Evolutionary conservation across 2,888 invertebrate species (phyloP).

Genomic region (Megastigmus dorsalis): DNA sequence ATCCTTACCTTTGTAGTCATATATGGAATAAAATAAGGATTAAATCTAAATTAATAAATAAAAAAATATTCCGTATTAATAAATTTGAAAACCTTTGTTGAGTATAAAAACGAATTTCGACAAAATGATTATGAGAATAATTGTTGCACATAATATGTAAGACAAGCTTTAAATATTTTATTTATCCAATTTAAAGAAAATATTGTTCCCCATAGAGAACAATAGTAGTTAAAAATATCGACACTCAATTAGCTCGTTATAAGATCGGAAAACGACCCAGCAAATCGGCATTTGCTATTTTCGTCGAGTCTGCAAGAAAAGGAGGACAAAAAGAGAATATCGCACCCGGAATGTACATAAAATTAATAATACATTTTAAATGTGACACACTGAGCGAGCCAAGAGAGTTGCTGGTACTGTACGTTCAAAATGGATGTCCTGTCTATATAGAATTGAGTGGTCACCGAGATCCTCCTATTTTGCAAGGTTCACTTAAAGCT

Average conservation of each 20-base stretch:
- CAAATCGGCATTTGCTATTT: conserved; percentile 42
- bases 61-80: too few species aligned
- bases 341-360: conserved; percentile 73
- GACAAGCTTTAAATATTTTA: too few species aligned
- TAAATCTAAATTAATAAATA: too few species aligned
- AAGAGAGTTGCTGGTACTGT: conserved; percentile 67
- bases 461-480: conserved; percentile 69
- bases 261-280: conserved; percentile 62
- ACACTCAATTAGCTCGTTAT: conserved; percentile 68
- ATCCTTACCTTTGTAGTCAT: too few species aligned
- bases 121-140: too few species aligned
- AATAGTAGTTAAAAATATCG: conserved; percentile 60
- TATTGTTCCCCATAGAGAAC: too few species aligned
- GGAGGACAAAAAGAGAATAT: conserved; percentile 60
- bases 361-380: conserved; percentile 68
- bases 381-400: conserved; percentile 67
- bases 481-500: conserved; percentile 60
- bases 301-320: conserved; percentile 31
- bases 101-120: too few species aligned
- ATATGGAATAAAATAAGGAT: too few species aligned
- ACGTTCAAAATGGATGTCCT: conserved; percentile 66
- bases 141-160: too few species aligned
- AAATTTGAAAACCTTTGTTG: too few species aligned
- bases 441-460: conserved; percentile 65
- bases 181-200: too few species aligned